Evolutionary conservation across 2,113 vertebrate species (phyloP), one percentile per base, ranked within the genome.

Genomic region (Catharus bicknelli): DNA sequence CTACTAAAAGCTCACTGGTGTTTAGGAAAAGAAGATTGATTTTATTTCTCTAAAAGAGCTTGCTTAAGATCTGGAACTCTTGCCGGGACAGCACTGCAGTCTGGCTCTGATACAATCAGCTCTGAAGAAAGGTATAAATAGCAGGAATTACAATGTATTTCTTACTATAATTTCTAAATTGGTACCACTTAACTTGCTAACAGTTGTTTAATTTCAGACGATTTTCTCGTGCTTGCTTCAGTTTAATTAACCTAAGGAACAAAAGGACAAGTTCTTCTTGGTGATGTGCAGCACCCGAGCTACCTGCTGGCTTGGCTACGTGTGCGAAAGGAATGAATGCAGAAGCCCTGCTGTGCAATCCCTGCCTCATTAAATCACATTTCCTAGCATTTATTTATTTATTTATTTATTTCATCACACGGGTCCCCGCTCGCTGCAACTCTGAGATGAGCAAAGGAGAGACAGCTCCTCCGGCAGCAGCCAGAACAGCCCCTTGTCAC

Each of bases 41-140:
- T 77, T 83, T 57, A 81, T 80, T 88, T 88, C 55, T 85, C 51
- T 79, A 32, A 29, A 80, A 63, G 47, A 80, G 86, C 75, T 84
- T 58, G 43, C 62, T 79, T 23, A 83, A 91, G 82, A 69, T 63
- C 45, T 85, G 93, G 88, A 96, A 96, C 93, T 95, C 94, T 43
- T 62, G 67, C 88, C 26, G 74, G 93, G 95, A 74, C 50, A 94
- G 75, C 96, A 96, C 97, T 97, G 97, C 97, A 97, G 97, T 96
- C 95, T 86, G 90, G 88, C 97, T 96, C 95, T 36, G 61, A 84
- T 70, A 95, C 94, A 94, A 93, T 81, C 84, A 86, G 87, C 84
- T 82, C 79, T 79, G 74, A 83, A 86, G 86, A 77, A 63, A 90
- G 63, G 67, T 68, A 76, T 76, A 90, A 91, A 94, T 86, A 83